Evolutionary conservation across 2,113 vertebrate genomes (phyloP).

Genomic region (Lepisosteus oculatus): DNA sequence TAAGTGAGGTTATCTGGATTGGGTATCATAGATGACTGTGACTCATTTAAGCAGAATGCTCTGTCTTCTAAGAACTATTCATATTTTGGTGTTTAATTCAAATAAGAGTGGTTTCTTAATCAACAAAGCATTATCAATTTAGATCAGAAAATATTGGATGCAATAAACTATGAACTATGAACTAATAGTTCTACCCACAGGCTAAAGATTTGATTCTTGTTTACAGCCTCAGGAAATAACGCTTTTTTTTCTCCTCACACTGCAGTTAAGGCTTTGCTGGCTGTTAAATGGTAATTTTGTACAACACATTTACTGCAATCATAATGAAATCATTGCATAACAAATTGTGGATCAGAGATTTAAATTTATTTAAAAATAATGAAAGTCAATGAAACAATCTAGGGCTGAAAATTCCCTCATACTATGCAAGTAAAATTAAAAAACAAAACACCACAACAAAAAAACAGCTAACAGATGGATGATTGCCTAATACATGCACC

Average conservation of each 20-base stretch:
- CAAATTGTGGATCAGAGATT: neutral
- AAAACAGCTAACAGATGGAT: constrained; percentile 34
- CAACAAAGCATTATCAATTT: neutral
- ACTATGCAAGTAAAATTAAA: constrained; percentile 26
- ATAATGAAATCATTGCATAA: neutral
- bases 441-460: constrained; percentile 26
- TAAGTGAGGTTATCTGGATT: no score
- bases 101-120: constrained; percentile 1
- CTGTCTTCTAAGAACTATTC: no score
- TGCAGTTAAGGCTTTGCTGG: neutral
- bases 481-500: constrained; percentile 33
- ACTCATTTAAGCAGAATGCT: no score
- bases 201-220: neutral
- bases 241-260: neutral
- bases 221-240: neutral
- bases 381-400: neutral
- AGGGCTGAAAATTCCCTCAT: constrained; percentile 10
- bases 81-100: neutral
- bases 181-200: neutral
- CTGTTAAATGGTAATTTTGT: neutral
- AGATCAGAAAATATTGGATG: neutral
- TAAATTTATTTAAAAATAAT: neutral
- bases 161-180: neutral
- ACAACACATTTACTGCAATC: neutral
- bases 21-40: no score